A percentile compares a stretch with the other conserved stretches of the same genome.
Conservation (phyloP, 2,797 vertebrate genomes). For the Chromobotia macracanthus region DNA sequence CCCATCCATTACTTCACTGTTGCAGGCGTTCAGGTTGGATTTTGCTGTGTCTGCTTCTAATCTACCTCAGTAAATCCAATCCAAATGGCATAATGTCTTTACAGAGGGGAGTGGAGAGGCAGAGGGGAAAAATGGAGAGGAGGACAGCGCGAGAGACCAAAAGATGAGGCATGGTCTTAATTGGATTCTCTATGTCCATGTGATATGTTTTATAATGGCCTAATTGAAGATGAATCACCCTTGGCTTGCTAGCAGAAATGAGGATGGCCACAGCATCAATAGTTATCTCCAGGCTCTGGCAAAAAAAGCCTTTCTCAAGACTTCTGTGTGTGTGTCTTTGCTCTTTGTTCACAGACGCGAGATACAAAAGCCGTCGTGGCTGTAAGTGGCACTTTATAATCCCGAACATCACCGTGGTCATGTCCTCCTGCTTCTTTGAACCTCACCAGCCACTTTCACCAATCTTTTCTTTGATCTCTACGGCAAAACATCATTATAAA, state of each 20-base stretch:
- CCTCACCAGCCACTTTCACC: constrained; percentile 64
- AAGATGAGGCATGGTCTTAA: constrained; percentile 70
- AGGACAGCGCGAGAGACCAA: constrained; percentile 60
- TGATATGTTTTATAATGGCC: constrained; percentile 76
- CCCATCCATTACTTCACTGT: constrained; percentile 43
- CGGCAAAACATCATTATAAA: neutral
- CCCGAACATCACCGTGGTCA: constrained; percentile 73
- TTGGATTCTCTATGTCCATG: constrained; percentile 75
- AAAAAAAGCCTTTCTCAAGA: constrained; percentile 73
- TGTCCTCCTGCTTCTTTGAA: constrained; percentile 52
- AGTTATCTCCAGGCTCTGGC: constrained; percentile 68
- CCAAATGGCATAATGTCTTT: constrained; percentile 80
- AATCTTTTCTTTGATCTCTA: constrained; percentile 22
- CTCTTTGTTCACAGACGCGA: constrained; percentile 72
- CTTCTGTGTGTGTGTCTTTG: constrained; percentile 68
- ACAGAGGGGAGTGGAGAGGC: constrained; percentile 63
- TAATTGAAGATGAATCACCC: constrained; percentile 79
- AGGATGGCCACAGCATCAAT: constrained; percentile 72
- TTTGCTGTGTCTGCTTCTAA: constrained; percentile 67
- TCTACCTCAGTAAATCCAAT: constrained; percentile 77
- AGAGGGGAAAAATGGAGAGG: constrained; percentile 17
- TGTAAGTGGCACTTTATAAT: constrained; percentile 79
- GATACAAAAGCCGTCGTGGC: constrained; percentile 73
- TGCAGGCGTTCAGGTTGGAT: constrained; percentile 61
- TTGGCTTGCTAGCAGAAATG: constrained; percentile 67